Percentiles rank a stretch among this genome's conserved stretches.
Evolutionary conservation across 2,113 vertebrate genomes (phyloP).

Genomic region (Callopanchax toddi): DNA sequence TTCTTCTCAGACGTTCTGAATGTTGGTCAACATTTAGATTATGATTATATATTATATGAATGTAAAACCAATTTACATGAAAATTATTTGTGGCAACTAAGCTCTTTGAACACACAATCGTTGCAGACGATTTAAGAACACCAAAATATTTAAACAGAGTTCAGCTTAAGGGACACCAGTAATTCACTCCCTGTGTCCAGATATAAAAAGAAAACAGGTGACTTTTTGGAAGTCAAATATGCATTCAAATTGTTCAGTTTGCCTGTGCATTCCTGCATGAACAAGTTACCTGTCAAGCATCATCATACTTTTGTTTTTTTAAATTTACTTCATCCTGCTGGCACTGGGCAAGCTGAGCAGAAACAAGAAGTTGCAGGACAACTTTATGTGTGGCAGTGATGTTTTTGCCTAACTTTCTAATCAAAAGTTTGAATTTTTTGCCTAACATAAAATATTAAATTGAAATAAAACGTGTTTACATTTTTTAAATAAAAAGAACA

Average conservation of each 20-base stretch:
- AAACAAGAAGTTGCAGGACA: conserved; percentile 1
- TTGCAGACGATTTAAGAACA: too few species aligned
- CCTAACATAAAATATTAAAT: too few species aligned
- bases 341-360: conserved; percentile 4
- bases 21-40: background rate
- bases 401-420: too few species aligned
- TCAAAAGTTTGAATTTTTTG: too few species aligned
- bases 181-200: background rate
- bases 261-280: background rate
- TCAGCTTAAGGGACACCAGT: background rate
- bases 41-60: too few species aligned
- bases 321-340: background rate
- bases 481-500: too few species aligned
- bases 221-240: conserved; percentile 58
- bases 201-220: background rate
- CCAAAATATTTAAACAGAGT: background rate
- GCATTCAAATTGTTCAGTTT: conserved; percentile 42
- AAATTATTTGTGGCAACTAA: too few species aligned
- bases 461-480: too few species aligned
- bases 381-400: background rate
- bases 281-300: conserved; percentile 12
- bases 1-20: background rate
- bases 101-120: too few species aligned
- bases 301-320: conserved; percentile 15
- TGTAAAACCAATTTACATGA: too few species aligned